phyloP scores from a whole-genome alignment of 1,140 invertebrate genomes.

The Drepana arcuata region DNA sequence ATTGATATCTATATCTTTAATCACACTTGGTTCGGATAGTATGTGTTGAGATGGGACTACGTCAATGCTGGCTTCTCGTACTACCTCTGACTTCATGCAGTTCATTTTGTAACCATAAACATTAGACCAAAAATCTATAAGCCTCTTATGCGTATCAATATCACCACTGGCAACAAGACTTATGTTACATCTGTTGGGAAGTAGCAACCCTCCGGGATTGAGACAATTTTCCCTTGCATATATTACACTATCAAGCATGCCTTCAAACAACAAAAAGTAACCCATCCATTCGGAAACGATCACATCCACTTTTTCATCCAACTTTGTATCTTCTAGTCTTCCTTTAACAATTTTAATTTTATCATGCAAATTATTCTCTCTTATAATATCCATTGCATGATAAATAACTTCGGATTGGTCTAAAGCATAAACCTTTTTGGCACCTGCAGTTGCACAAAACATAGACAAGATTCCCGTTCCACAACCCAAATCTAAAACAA shows the following conservation, averaged over 20 bases:
- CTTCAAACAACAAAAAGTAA: conserved; percentile 98
- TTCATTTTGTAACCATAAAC: conserved; percentile 99
- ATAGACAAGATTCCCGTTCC: conserved; percentile 96
- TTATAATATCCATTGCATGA: conserved; percentile 86
- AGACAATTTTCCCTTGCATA: conserved; percentile 93
- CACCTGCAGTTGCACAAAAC: conserved; percentile 95
- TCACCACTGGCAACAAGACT: conserved; percentile 92
- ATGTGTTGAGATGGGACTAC: conserved; percentile 83
- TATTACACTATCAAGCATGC: conserved; percentile 95
- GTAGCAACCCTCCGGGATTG: conserved; percentile 79
- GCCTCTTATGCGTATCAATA: conserved; percentile 80
- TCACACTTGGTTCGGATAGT: conserved; percentile 79
- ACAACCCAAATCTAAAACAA: conserved; percentile 94
- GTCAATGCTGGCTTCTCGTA: conserved; percentile 92
- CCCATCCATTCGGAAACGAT: conserved; percentile 99
- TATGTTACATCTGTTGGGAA: conserved; percentile 93
- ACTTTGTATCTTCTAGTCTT: conserved; percentile 90
- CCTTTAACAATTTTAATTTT: conserved; percentile 80
- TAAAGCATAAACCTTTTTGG: conserved; percentile 91
- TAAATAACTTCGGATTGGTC: conserved; percentile 91
- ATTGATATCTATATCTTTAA: conserved; percentile 85
- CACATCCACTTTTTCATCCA: conserved; percentile 93
- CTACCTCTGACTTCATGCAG: conserved; percentile 90
- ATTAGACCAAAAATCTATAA: conserved; percentile 93
- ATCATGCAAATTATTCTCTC: conserved; percentile 78